Base-by-base conservation (phyloP, 2,797 vertebrate species). In the Melanotaenia pygmaea region DNA sequence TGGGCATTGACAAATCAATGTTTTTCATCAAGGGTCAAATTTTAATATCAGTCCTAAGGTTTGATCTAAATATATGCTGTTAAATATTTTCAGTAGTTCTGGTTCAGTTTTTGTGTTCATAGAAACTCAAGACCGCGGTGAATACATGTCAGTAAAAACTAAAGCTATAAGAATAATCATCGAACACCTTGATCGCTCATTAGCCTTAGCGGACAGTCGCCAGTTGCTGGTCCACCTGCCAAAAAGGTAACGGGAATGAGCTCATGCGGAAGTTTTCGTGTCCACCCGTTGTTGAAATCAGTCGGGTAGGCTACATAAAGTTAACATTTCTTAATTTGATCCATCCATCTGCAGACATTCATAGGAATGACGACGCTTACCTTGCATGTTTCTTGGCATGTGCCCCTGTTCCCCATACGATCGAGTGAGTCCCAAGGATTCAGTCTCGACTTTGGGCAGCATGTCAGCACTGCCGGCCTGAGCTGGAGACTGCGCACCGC, bases 401-500 rank as follows among this genome's bases (percentile, higher is more conserved):
- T 95, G 97, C 83, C 97, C 95, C 88, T 96, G 97, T 91, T 97
- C 98, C 86, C 97, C 97, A 97, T 98, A 96, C 95, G 97, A 95
- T 89, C 97, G 95, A 93, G 95, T 91, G 92, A 98, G 95, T 95
- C 96, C 97, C 89, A 96, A 91, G 84, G 96, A 95, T 94, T 99
- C 97, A 87, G 96, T 96, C 93, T 99, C 97, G 95, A 96, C 95
- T 97, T 99, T 99, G 89, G 98, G 98, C 91, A 99, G 97, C 98
- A 99, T 99, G 96, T 94, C 98, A 94, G 95, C 96, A 93, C 95
- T 78, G 92, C 95, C 91, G 87, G 94, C 92, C 91, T 88, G 94
- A 93, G 85, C 82, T 86, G 89, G 89, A 91, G 81, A 86, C 93
- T 92, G 90, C 93, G 89, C 94, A 91, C 92, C 83, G 93, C 92